Base-by-base conservation (phyloP, 2,888 invertebrate species). In the Troides helena region DNA sequence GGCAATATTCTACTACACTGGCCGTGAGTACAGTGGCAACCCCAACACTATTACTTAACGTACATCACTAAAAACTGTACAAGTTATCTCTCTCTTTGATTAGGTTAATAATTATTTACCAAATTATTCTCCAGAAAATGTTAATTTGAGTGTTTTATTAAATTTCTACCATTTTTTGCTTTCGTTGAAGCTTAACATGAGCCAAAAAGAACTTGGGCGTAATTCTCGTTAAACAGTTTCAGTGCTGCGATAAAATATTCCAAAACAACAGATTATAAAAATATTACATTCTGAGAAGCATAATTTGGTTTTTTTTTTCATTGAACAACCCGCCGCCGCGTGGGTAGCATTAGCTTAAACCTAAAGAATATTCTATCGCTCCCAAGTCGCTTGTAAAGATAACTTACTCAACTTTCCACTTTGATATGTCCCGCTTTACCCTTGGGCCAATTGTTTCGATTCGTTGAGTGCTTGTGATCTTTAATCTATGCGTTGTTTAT, bases 61-160 rank as follows among this genome's bases (percentile, higher is more conserved):
- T 78, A 80, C 83, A 85, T 85, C 78, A 78, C 86, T 90, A 88
- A 89, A 72, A 84, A 80, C 80, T 80, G 85, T 88, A 88, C 12
- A 84, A 84, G 86, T 85, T 80, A 86, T 91, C 89, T 91, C 91
- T 91, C 91, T 90, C 89, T 82, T 79, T 87, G 79, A 78, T 85
- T 86, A 85, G 78, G 75, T 84, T 86, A 86, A 81, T 79, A 10
- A 21, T 74, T 77, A 73, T 74, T 73, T 53, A 75, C 75, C 82
- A 75, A 77, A 77, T 77, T 80, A 75, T 74, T 77, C 74, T 76
- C 77, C 78, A 78, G 78, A 78, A 76, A 53, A 53, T 53, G 53
- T 53, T 53, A 2, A 1, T 53, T n/a, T 7, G 53, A 12, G 18
- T 39, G 7, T 39, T 14, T 50, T 18, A 53, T 53, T 53, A 18